These are phyloP conservation scores for Cataglyphis livida DNA, from an alignment of 2,888 invertebrate species.

Conservation along the genomic window DNA sequence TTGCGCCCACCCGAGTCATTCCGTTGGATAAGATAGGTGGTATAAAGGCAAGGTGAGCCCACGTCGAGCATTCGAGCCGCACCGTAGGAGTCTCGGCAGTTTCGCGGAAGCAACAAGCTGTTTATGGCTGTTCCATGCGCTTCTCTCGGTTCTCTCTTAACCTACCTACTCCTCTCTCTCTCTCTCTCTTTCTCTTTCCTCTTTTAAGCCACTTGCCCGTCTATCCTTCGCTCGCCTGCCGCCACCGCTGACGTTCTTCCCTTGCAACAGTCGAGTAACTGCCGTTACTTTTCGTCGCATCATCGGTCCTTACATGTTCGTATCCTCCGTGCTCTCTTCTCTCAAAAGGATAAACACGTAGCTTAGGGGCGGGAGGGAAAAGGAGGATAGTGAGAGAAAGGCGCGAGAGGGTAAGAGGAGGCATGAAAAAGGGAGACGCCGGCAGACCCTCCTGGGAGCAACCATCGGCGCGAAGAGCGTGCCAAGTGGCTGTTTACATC, in stretches of 20 bases:
- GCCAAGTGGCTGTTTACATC: constrained; percentile 84
- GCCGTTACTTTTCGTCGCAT: constrained; percentile 62
- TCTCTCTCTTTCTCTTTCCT: too few species aligned
- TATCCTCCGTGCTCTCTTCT: constrained; percentile 49
- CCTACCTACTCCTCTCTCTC: constrained; percentile 33
- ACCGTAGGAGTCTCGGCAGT: constrained; percentile 73
- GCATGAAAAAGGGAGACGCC: constrained; percentile 59
- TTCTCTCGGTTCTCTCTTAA: constrained; percentile 62
- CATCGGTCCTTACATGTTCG: constrained; percentile 64
- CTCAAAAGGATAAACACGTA: constrained; percentile 74
- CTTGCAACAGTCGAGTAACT: constrained; percentile 36
- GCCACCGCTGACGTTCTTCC: constrained; percentile 39
- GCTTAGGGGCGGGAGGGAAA: not conserved
- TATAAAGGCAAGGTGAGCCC: constrained; percentile 66
- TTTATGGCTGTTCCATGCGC: constrained; percentile 81
- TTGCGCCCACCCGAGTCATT: constrained; percentile 76
- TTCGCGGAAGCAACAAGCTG: constrained; percentile 85
- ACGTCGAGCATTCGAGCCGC: constrained; percentile 60
- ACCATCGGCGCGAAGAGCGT: constrained; percentile 77
- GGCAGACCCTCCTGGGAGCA: constrained; percentile 76
- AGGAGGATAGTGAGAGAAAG: constrained; percentile 30
- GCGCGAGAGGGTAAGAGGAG: constrained; percentile 57
- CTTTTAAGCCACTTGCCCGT: constrained; percentile 1
- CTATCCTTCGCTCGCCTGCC: constrained; percentile 29
- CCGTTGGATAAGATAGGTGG: constrained; percentile 74